Evolutionary conservation across 2,888 invertebrate species (phyloP), one percentile per base, ranked within the genome.

Genomic region (Drosophila neotestacea): DNA sequence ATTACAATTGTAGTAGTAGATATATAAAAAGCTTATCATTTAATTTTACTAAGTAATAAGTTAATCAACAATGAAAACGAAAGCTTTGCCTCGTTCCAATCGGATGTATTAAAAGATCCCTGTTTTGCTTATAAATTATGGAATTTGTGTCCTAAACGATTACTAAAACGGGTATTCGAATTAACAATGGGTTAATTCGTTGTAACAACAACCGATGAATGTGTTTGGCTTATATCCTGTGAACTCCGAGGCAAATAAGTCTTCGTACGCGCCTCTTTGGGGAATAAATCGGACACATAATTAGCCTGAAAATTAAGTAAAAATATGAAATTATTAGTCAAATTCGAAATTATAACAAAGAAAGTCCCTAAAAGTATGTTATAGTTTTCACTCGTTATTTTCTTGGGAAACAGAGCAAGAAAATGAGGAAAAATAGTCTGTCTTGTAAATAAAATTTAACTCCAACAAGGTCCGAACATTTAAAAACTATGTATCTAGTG

Each of bases 281-380:
- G 70, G 59, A 92, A 92, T 63, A 92, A 73, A 75, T 92, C 92
- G 4, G 92, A 92, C n/a, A 92, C 88, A 60, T 73, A 92, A 36
- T 91, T 92, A 34, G 91, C 91, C 92, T 92, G 89, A 5, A 92
- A 92, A 22, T 13, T 6, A 42, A 64, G 5, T n/a, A 16, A 4
- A 10, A 13, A 48, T 50, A 22, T 27, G 10, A 30, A 42, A 4
- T 6, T 28, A 41, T 65, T 30, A 36, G 34, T 46, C 32, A 6
- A 36, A 44, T 36, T n/a, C 2, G 46, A 46, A 11, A 38, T 16
- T 9, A 2, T 4, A 42, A 46, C 46, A 10, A 27, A 38, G 32
- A 5, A 7, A 28, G 60, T 70, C 39, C 88, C 86, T 82, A 82
- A 88, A 88, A 82, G 88, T 82, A 82, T 82, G 76, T 38, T 1